Conservation (phyloP, 2,797 vertebrate genomes). For the Cetoscarus ocellatus region DNA sequence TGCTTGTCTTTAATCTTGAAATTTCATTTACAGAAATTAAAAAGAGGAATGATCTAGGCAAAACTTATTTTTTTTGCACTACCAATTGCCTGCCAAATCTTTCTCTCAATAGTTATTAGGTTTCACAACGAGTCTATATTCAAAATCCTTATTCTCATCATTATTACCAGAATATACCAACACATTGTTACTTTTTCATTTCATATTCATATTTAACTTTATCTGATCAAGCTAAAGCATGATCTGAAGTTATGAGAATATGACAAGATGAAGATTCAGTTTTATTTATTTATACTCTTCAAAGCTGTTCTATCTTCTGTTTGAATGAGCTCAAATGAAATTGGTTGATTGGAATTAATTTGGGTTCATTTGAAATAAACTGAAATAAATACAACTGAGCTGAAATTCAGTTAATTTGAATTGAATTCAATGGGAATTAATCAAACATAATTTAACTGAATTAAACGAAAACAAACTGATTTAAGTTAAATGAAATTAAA, state of each 20-base stretch:
- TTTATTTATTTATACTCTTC: neutral
- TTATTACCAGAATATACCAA: slow-evolving; percentile 19
- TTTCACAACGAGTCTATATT: slow-evolving; percentile 5
- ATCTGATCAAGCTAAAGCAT: slow-evolving; percentile 1
- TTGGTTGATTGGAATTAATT: too few species aligned
- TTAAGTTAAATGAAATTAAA: too few species aligned
- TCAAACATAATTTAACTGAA: too few species aligned
- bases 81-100: slow-evolving; percentile 6
- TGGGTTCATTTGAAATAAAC: too few species aligned
- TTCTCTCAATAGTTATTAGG: neutral
- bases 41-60: neutral
- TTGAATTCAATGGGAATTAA: too few species aligned
- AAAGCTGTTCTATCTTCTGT: too few species aligned
- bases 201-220: neutral
- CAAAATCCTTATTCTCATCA: slow-evolving; percentile 26
- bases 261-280: slow-evolving; percentile 5
- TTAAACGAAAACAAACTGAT: too few species aligned
- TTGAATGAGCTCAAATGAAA: too few species aligned
- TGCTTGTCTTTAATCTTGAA: neutral
- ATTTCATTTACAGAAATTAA: neutral
- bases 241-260: neutral
- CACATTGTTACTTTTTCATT: slow-evolving; percentile 8
- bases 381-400: too few species aligned
- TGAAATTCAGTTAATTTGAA: too few species aligned
- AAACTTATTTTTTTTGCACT: too few species aligned